These are phyloP conservation scores for Aselliscus stoliczkanus DNA, from an alignment of 2,797 vertebrate species.

Conservation along the genomic window DNA sequence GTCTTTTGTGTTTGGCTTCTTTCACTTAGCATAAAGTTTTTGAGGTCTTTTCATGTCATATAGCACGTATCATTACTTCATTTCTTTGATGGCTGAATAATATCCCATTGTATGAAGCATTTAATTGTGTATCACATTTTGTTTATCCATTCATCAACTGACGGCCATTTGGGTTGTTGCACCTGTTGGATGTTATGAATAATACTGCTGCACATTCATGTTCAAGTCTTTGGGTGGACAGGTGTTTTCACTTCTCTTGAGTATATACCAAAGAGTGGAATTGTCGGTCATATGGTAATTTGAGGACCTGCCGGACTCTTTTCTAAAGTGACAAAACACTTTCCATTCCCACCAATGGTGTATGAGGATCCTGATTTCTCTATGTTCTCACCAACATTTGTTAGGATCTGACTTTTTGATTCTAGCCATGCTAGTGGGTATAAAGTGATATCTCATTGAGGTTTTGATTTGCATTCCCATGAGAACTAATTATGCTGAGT, in stretches of 20 bases:
- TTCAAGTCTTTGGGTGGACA: neutral
- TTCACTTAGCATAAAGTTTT: neutral
- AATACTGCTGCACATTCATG: neutral
- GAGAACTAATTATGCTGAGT: neutral
- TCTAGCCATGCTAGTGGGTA: neutral
- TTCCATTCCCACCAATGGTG: neutral
- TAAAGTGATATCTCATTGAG: neutral
- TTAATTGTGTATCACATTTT: neutral
- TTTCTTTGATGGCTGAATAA: neutral
- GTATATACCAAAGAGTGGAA: neutral
- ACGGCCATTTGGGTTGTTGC: neutral
- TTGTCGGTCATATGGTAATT: neutral
- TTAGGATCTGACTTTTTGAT: neutral
- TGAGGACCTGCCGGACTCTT: neutral
- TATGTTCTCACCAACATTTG: neutral
- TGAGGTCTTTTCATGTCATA: neutral
- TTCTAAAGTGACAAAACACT: neutral
- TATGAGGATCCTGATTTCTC: neutral
- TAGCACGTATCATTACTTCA: neutral
- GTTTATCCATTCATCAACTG: neutral
- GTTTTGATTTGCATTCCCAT: neutral
- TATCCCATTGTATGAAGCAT: neutral
- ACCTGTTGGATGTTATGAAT: neutral
- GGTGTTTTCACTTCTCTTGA: neutral
- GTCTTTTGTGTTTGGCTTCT: neutral